Percentiles rank a stretch among this genome's conserved stretches.
Evolutionary conservation across 2,888 invertebrate genomes (phyloP).

Genomic region (Cyrtodaria siliqua): DNA sequence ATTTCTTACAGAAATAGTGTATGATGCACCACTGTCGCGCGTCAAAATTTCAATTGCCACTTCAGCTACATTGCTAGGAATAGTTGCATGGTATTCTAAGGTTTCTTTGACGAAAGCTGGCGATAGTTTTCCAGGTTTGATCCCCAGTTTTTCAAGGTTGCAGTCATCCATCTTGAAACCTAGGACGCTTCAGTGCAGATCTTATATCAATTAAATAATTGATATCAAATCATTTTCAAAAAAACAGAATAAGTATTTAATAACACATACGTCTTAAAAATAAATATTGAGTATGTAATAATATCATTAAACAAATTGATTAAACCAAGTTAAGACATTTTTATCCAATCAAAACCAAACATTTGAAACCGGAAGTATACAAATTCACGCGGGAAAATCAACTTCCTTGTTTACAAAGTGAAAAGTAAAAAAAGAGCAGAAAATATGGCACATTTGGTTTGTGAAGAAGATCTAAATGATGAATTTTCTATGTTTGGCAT

Average conservation of each 20-base stretch:
- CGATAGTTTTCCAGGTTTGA: constrained; percentile 83
- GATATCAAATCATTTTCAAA: too few relatives aligned
- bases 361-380: too few relatives aligned
- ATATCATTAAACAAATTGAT: too few relatives aligned
- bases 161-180: constrained; percentile 85
- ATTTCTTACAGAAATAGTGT: constrained; percentile 77
- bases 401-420: constrained; percentile 56
- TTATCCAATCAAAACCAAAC: constrained; percentile 1
- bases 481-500: constrained; percentile 79
- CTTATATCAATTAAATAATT: constrained; percentile 7
- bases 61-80: constrained; percentile 80
- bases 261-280: too few relatives aligned
- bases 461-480: constrained; percentile 75
- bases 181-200: constrained; percentile 77
- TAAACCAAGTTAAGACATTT: background rate
- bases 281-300: too few relatives aligned
- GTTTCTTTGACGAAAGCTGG: constrained; percentile 81
- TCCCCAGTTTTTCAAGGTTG: constrained; percentile 81
- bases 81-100: constrained; percentile 82
- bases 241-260: too few relatives aligned
- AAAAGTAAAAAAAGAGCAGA: background rate
- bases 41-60: constrained; percentile 81
- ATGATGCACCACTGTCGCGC: constrained; percentile 83
- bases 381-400: constrained; percentile 44
- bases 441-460: constrained; percentile 65